Conservation (phyloP, 1,140 invertebrate species). For the Dendrolimus punctatus region DNA sequence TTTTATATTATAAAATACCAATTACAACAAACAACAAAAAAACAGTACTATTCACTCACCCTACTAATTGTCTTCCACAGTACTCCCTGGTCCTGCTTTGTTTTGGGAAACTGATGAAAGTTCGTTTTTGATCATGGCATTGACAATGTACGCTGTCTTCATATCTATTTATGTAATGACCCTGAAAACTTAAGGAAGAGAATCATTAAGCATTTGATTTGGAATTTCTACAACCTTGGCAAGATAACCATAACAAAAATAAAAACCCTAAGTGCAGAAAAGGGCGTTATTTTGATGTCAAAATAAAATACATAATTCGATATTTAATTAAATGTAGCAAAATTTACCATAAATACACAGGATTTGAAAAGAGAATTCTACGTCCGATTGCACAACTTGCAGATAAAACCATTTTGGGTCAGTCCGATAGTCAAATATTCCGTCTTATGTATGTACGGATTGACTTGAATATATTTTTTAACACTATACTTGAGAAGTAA, state of each 20-base stretch:
- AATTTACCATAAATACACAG: conserved; percentile 16
- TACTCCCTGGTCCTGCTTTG: conserved; percentile 74
- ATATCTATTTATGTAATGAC: conserved; percentile 62
- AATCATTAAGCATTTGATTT: background rate
- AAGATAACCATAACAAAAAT: too few species aligned
- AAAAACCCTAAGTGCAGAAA: background rate
- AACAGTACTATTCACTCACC: conserved; percentile 65
- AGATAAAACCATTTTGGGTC: conserved; percentile 20
- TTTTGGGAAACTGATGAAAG: conserved; percentile 54
- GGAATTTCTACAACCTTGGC: too few species aligned
- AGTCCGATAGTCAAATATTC: background rate
- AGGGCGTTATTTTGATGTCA: conserved; percentile 3
- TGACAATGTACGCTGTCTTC: conserved; percentile 32
- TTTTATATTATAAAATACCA: too few species aligned
- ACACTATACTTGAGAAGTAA: background rate
- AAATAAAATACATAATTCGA: conserved; percentile 6
- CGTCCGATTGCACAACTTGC: conserved; percentile 9
- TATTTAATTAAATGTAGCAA: conserved; percentile 3
- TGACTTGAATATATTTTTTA: conserved; percentile 1
- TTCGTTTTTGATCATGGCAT: conserved; percentile 44
- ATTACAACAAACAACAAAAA: background rate
- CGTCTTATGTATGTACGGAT: background rate
- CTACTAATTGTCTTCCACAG: conserved; percentile 79
- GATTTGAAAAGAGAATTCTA: conserved; percentile 19
- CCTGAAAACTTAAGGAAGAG: conserved; percentile 53